Evolutionary conservation across 2,888 invertebrate genomes (phyloP), one percentile per base, ranked within the genome.

Genomic region (Drosophila merina): DNA sequence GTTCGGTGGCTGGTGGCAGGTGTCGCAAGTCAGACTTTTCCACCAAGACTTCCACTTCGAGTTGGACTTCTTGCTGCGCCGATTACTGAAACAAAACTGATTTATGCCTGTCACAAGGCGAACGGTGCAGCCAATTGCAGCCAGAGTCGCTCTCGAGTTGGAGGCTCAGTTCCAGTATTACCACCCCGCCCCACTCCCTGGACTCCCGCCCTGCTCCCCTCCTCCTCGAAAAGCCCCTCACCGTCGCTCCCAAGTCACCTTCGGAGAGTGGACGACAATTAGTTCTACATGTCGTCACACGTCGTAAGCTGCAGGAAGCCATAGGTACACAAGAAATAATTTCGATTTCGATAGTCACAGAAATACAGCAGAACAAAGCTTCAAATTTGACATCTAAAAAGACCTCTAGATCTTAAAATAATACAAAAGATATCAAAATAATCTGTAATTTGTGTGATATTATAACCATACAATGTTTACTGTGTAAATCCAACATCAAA

Each of bases 241-340:
- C 14, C 57, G 28, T 26, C 50, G 31, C 2, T 31, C 4, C 14
- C 54, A 36, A 36, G 66, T 12, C 42, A 30, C 38, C 60, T 49
- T 42, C 72, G 55, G 52, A 51, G 79, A 84, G 77, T 86, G 89
- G 82, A 83, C 82, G 88, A 90, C 90, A 90, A 90, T 90, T 90
- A 90, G 90, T 89, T 90, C 90, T 90, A 90, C 89, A 84, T 84
- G 86, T 83, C 82, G 82, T 81, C 81, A 88, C 88, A 89, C 89
- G 86, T 89, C 87, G 88, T 77, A 88, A 88, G 89, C 89, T 87
- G 89, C 89, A 89, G 89, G 89, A 89, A 89, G 88, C 86, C 88
- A 59, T 64, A 76, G 48, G 40, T 36, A 10, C 66, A 74, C 26
- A 8, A 6, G n/a, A 42, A 42, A 14, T n/a, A 36, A 4, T 36